These are phyloP conservation scores for Zosterops japonicus DNA, from an alignment of 2,113 vertebrate genomes.

Conservation along the genomic window DNA sequence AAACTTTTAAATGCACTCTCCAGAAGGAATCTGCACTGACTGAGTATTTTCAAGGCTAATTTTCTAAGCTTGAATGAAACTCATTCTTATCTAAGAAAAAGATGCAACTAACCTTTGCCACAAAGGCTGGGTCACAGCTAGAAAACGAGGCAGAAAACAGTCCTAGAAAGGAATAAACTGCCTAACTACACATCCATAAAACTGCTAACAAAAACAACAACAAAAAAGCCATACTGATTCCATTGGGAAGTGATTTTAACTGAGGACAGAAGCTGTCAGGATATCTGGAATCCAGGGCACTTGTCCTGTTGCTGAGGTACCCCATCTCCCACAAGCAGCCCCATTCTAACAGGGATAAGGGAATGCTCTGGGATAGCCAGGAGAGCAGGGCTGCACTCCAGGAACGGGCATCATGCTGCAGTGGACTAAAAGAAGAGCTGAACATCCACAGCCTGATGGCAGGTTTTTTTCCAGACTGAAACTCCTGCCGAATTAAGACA, in stretches of 20 bases:
- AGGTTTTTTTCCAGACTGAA: not conserved
- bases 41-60: conserved; percentile 61
- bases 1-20: conserved; percentile 79
- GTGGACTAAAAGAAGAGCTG: not conserved
- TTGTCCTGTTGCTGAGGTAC: not conserved
- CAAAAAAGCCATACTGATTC: not conserved
- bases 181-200: not conserved
- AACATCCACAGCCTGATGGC: not conserved
- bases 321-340: not conserved
- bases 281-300: not conserved
- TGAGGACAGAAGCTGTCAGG: not conserved
- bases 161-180: not conserved
- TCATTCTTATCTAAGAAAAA: conserved; percentile 34
- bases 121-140: not conserved
- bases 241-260: not conserved
- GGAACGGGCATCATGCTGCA: fast-evolving
- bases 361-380: not conserved
- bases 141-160: not conserved
- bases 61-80: conserved; percentile 50
- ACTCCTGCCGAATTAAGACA: conserved; percentile 10
- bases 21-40: conserved; percentile 63
- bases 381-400: not conserved
- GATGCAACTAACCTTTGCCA: conserved; percentile 20
- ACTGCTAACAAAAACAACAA: not conserved
- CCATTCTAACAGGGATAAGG: not conserved